phyloP scores from a whole-genome alignment of 1,140 invertebrate genomes.

The Meteorus sp. region DNA sequence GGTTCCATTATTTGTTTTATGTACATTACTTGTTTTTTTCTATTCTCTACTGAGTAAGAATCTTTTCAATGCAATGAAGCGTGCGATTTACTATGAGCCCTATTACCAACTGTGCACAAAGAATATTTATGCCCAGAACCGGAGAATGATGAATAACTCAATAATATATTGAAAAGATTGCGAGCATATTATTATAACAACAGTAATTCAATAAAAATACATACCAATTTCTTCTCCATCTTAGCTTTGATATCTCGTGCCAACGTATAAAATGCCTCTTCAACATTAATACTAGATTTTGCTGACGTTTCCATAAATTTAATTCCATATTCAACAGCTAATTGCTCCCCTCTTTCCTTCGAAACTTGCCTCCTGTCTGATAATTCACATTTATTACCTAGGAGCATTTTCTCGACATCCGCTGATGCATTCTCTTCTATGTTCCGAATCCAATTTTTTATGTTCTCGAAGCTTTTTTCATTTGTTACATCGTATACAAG shows the following conservation, averaged over 20 bases:
- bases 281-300: slow-evolving; percentile 88
- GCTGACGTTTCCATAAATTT: slow-evolving; percentile 94
- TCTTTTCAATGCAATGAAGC: no score
- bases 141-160: no score
- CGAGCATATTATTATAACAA: no score
- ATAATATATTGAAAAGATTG: no score
- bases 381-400: slow-evolving; percentile 94
- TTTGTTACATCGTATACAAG: slow-evolving; percentile 98
- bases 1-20: slow-evolving; percentile 4
- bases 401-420: slow-evolving; percentile 93
- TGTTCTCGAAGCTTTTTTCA: slow-evolving; percentile 98
- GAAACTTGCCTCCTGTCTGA: slow-evolving; percentile 86
- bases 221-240: slow-evolving; percentile 94
- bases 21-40: background rate
- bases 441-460: slow-evolving; percentile 98
- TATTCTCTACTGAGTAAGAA: no score
- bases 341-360: slow-evolving; percentile 68
- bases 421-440: slow-evolving; percentile 96
- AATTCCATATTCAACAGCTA: slow-evolving; percentile 88
- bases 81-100: no score
- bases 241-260: slow-evolving; percentile 93
- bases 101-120: no score
- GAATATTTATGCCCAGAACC: no score
- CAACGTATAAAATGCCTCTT: slow-evolving; percentile 89
- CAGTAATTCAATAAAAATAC: slow-evolving; percentile 37